Evolutionary conservation across 2,888 invertebrate species (phyloP).

Genomic region (Amphiduros pacificus): DNA sequence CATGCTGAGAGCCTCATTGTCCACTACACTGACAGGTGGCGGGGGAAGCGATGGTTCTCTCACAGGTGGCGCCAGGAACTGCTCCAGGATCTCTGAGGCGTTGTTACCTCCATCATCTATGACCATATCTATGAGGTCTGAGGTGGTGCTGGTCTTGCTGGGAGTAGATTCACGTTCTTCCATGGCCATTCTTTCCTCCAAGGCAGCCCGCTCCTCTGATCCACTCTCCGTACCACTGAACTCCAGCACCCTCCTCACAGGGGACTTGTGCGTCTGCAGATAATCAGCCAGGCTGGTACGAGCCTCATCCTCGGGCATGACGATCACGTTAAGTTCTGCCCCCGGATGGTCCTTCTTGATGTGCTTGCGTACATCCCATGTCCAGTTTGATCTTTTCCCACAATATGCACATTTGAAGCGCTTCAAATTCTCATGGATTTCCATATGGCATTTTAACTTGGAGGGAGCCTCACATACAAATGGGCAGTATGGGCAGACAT

Average conservation of each 20-base stretch:
- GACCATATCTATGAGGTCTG: neutral
- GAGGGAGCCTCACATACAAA: slow-evolving; percentile 38
- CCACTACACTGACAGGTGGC: neutral
- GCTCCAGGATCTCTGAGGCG: too few species aligned
- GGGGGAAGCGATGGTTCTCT: neutral
- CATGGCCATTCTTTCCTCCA: too few species aligned
- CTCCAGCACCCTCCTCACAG: neutral
- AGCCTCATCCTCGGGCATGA: slow-evolving; percentile 47
- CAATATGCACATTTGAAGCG: slow-evolving; percentile 54
- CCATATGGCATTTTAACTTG: slow-evolving; percentile 51
- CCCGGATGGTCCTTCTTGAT: slow-evolving; percentile 46
- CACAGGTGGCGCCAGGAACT: neutral
- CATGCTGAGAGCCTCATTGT: neutral
- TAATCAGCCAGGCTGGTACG: slow-evolving; percentile 48
- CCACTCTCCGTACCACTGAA: neutral
- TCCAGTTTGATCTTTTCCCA: slow-evolving; percentile 55
- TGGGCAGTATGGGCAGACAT: slow-evolving; percentile 26
- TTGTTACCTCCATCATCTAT: too few species aligned
- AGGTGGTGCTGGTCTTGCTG: too few species aligned
- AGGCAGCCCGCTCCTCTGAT: too few species aligned
- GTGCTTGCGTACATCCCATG: slow-evolving; percentile 56
- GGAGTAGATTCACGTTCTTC: too few species aligned
- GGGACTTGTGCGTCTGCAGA: slow-evolving; percentile 34
- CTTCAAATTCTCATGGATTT: slow-evolving; percentile 53
- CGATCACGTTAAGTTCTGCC: slow-evolving; percentile 38